phyloP scores from a whole-genome alignment of 2,797 vertebrate species.

The Bradypodion pumilum region DNA sequence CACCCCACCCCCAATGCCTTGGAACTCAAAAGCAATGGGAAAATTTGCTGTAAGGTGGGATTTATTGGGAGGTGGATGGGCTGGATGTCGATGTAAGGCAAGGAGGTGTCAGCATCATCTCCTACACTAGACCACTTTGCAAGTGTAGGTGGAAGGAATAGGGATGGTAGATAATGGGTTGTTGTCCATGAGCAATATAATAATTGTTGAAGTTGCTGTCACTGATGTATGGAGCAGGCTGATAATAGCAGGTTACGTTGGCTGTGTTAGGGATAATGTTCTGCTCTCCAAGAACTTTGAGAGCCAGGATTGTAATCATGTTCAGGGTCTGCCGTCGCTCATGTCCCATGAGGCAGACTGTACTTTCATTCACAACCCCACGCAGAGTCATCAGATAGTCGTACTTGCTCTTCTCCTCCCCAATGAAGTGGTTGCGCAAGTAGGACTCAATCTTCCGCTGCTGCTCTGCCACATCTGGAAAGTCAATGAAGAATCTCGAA shows the following conservation, averaged over 20 bases:
- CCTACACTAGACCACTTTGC: conserved; percentile 84
- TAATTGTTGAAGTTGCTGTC: conserved; percentile 89
- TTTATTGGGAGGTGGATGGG: conserved; percentile 55
- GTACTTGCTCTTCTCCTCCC: conserved; percentile 96
- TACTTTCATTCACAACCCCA: conserved; percentile 92
- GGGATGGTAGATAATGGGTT: conserved; percentile 87
- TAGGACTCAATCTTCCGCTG: conserved; percentile 96
- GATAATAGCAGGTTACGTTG: conserved; percentile 94
- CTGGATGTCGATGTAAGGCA: conserved; percentile 28
- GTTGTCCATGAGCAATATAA: conserved; percentile 86
- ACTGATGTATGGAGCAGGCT: conserved; percentile 90
- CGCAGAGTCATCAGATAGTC: conserved; percentile 96
- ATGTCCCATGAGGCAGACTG: conserved; percentile 93
- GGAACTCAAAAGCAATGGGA: conserved; percentile 62
- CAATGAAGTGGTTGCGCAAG: conserved; percentile 94
- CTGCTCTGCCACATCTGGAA: conserved; percentile 92
- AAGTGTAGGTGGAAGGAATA: conserved; percentile 86
- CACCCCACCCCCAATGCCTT: conserved; percentile 47
- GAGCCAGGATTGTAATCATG: conserved; percentile 93
- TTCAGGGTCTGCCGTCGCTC: conserved; percentile 93
- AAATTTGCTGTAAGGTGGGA: conserved; percentile 63
- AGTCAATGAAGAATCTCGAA: conserved; percentile 98
- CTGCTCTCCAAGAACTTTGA: conserved; percentile 93
- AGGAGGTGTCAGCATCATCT: conserved; percentile 13
- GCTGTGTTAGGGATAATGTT: conserved; percentile 93